Evolutionary conservation across 2,797 vertebrate species (phyloP), one percentile per base, ranked within the genome.

Genomic region (Odontamblyopus rebecca): DNA sequence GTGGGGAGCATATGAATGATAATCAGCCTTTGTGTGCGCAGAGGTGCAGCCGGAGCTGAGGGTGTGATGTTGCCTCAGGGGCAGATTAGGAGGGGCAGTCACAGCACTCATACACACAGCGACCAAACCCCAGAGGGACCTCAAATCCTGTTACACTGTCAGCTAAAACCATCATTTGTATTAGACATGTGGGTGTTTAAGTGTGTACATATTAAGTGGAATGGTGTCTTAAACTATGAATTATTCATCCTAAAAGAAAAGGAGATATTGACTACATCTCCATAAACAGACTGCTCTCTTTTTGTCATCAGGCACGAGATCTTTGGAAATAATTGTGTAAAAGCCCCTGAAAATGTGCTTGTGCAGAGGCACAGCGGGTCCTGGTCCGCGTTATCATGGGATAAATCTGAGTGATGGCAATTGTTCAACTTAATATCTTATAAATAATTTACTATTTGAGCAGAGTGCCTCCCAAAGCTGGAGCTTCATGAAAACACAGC

Each of bases 91-190:
- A 89, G 91, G 88, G 90, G 91, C 86, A 89, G 93, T 93, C 92
- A 92, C 91, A 94, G 92, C 86, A 82, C 88, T 89, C 89, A 86
- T 91, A 92, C 89, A n/a, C 86, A 78, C 83, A 89, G 75, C 71
- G 84, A 80, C 84, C 88, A 91, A 93, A 90, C 89, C 93, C 92
- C 93, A 90, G 76, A 86, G 92, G 93, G 93, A 94, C 92, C 89
- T 90, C 92, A 95, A 94, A 94, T 94, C 94, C 93, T 92, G 93
- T 94, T 94, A 93, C 93, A 93, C 92, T 94, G 91, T 93, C 91
- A 92, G 90, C 88, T 90, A 92, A 48, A 92, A 91, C 90, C 91
- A 93, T 92, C 91, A 90, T 92, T 91, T 89, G 89, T 93, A 91
- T 92, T 89, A 92, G 89, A 91, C 86, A 92, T 92, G 89, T 90